phyloP scores from a whole-genome alignment of 2,888 invertebrate species.

The Catocala fraxini region DNA sequence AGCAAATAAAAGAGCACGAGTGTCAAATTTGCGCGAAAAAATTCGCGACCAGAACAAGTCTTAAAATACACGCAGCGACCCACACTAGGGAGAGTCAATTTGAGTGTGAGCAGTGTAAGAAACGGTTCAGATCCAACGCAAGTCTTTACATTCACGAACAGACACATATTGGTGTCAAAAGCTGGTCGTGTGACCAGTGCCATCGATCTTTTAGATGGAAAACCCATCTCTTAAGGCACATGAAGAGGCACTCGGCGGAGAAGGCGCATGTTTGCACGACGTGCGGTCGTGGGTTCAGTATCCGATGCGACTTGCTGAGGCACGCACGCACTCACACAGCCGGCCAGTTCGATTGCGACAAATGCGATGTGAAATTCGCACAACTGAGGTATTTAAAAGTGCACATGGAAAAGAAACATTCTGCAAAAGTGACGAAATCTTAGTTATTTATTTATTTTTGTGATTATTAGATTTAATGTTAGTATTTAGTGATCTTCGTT shows the following conservation, averaged over 20 bases:
- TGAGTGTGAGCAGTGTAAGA: constrained; percentile 80
- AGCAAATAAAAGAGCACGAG: constrained; percentile 73
- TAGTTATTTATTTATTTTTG: no score
- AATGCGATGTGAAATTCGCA: constrained; percentile 80
- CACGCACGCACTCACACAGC: constrained; percentile 82
- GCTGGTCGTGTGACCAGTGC: constrained; percentile 65
- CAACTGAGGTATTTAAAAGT: constrained; percentile 85
- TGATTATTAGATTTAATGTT: no score
- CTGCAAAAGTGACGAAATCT: not conserved
- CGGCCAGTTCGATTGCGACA: constrained; percentile 72
- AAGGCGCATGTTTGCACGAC: constrained; percentile 73
- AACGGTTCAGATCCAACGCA: constrained; percentile 80
- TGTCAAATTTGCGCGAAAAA: constrained; percentile 82
- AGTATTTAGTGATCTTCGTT: no score
- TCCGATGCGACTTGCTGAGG: constrained; percentile 79
- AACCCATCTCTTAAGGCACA: constrained; percentile 77
- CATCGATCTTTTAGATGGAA: constrained; percentile 79
- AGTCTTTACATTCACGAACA: constrained; percentile 83
- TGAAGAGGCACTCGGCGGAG: constrained; percentile 73
- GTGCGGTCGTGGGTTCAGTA: constrained; percentile 82
- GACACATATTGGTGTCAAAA: constrained; percentile 61
- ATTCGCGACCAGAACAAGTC: constrained; percentile 78
- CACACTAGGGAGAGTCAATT: constrained; percentile 76
- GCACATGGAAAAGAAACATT: constrained; percentile 74
- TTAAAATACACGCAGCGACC: constrained; percentile 77